Conservation (phyloP, 2,113 vertebrate genomes). For the Melanotaenia duboulayi region DNA sequence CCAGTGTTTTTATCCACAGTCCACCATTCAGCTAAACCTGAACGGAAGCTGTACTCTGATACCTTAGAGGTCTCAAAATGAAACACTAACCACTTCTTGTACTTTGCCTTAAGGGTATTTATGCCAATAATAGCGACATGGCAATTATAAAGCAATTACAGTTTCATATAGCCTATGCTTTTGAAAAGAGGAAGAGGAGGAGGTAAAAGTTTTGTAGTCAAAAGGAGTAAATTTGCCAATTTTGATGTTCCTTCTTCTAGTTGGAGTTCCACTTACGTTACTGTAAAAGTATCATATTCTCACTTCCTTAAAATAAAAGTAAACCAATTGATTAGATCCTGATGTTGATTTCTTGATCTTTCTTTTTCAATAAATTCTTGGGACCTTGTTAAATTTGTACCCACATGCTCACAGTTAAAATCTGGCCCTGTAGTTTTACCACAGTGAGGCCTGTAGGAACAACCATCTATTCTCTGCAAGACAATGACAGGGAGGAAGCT, state of each 20-base stretch:
- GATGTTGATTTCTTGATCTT: conserved; percentile 19
- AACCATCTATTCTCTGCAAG: conserved; percentile 51
- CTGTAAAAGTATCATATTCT: conserved; percentile 26
- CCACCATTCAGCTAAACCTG: too few species aligned
- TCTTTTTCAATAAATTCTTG: conserved; percentile 3
- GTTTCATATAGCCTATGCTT: conserved; percentile 65
- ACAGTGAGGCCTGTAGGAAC: conserved; percentile 47
- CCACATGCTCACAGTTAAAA: not conserved
- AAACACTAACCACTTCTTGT: conserved; percentile 67
- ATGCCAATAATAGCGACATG: conserved; percentile 49
- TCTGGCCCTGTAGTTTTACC: conserved; percentile 8
- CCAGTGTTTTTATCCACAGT: conserved; percentile 19
- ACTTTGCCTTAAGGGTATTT: conserved; percentile 62
- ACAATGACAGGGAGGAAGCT: conserved; percentile 61
- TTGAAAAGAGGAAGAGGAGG: conserved; percentile 40
- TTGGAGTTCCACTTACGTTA: conserved; percentile 14
- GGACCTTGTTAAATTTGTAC: conserved; percentile 26
- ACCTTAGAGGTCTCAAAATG: conserved; percentile 59
- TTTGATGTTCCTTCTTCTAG: conserved; percentile 40
- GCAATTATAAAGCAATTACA: conserved; percentile 79
- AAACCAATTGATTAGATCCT: conserved; percentile 24
- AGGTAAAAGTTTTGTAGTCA: conserved; percentile 40
- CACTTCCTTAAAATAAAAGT: conserved; percentile 34
- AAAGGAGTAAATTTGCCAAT: conserved; percentile 44
- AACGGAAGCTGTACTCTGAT: conserved; percentile 51